Base-by-base conservation (phyloP, 2,113 vertebrate genomes). In the Tonatia bakeri region DNA sequence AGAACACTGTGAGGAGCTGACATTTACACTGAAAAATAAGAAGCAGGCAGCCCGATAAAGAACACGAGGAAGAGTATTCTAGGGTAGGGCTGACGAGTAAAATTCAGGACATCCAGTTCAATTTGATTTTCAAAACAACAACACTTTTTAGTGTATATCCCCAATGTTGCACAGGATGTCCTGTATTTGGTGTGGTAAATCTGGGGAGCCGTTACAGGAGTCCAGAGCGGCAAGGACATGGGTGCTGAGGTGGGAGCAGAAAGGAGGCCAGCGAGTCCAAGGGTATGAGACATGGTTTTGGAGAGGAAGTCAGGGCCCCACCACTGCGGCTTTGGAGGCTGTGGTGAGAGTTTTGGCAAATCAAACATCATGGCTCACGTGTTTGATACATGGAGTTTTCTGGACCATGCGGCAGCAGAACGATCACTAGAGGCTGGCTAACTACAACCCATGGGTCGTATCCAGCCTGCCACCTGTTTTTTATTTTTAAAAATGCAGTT, bases 401-500 rank as follows among this genome's bases (percentile, higher is more conserved):
- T 38, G 36, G 31, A 52, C 38, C 31, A 5, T 13, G 47, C 31
- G 22, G 17, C 33, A 47, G 31, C 20, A 40, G 31, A 76, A 40
- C 7, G 50, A 64, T 22, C 19, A 26, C 10, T 45, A 83, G 43
- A n/a, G 3, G 0, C 10, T 76, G 36, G 56, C 40, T 16, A 83
- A 85, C 3, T 36, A 28, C 4, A 38, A 28, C 52, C 52, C 1
- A 0, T 12, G 17, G 24, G 33, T 16, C 33, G 31, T n/a, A 83
- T 43, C 12, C 2, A 50, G 40, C 36, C 56, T 5, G 15, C 43
- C 7, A 80, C 5, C 56, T 95, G 31, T 7, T 26, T 85, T 88
- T 88, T 89, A 13, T 67, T 85, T 88, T 88, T 89, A 13, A 59
- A 77, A 94, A 91, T 80, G 76, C 94, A 83, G 28, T 82, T 93